A percentile compares a stretch with the other conserved stretches of the same genome.
phyloP scores from a whole-genome alignment of 2,113 vertebrate species.

The Ploceus nigricollis region DNA sequence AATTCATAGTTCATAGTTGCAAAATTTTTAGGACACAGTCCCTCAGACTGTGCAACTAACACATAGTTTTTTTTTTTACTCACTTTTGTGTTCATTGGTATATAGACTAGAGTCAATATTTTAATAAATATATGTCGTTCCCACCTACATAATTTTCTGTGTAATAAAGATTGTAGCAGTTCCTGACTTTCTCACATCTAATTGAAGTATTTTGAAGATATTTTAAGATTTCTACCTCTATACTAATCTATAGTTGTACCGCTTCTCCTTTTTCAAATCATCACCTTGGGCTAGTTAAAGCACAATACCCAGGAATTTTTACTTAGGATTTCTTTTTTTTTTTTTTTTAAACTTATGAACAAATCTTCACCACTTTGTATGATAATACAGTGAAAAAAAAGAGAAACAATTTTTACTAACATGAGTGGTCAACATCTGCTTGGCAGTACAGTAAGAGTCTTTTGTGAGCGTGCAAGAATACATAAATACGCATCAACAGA shows the following conservation, averaged over 20 bases:
- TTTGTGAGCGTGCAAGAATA: rapidly evolving
- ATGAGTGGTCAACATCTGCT: not conserved
- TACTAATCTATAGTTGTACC: not conserved
- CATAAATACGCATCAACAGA: not conserved
- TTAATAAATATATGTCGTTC: not conserved
- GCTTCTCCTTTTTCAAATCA: not conserved
- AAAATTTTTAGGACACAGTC: not conserved
- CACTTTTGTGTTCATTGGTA: not conserved
- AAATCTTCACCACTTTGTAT: not conserved
- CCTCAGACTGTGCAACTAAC: not conserved
- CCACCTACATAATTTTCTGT: not conserved
- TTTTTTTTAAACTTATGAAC: not conserved
- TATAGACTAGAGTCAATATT: not conserved
- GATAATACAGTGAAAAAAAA: not conserved
- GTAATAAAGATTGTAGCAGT: not conserved
- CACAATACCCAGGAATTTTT: not conserved
- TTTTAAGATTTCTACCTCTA: not conserved
- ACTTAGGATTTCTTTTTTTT: not conserved
- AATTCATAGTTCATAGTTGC: not conserved
- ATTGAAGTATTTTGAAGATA: not conserved
- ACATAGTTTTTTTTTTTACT: not conserved
- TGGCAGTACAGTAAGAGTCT: not conserved
- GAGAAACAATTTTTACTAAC: not conserved
- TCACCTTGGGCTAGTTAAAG: not conserved
- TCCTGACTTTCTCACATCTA: not conserved